These are phyloP conservation scores for Drosophila multiciliata DNA, from an alignment of 2,888 invertebrate genomes.

Conservation along the genomic window DNA sequence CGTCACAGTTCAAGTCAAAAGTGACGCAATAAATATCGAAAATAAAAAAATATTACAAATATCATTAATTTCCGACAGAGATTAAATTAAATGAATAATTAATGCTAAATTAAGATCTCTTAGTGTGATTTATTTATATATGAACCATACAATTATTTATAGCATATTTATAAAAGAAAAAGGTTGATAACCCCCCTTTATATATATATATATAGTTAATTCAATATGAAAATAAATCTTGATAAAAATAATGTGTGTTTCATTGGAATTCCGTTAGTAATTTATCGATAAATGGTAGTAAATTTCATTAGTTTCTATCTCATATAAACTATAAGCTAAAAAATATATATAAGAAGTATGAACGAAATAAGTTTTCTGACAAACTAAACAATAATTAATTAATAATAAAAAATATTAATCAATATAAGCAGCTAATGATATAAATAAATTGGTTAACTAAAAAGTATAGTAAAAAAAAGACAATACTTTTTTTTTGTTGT, in stretches of 20 bases:
- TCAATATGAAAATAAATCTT: not conserved
- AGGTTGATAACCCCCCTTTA: too few relatives aligned
- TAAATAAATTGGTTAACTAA: too few relatives aligned
- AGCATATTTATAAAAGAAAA: too few relatives aligned
- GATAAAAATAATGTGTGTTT: not conserved
- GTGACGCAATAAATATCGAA: not conserved
- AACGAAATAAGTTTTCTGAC: too few relatives aligned
- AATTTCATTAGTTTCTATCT: not conserved
- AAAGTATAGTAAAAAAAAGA: not conserved
- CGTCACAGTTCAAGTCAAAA: not conserved
- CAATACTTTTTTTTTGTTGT: not conserved
- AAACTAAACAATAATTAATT: too few relatives aligned
- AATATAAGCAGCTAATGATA: too few relatives aligned
- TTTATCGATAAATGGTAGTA: not conserved
- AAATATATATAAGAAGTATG: too few relatives aligned
- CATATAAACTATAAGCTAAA: too few relatives aligned
- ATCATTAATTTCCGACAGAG: not conserved
- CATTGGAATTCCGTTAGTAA: not conserved
- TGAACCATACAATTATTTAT: not conserved
- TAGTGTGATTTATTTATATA: not conserved
- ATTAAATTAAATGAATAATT: not conserved
- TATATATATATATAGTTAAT: too few relatives aligned
- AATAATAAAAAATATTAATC: too few relatives aligned
- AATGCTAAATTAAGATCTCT: too few relatives aligned
- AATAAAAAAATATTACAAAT: not conserved